Conservation (phyloP, 2,797 vertebrate species). For the Parauchenoglanis ngamensis region DNA sequence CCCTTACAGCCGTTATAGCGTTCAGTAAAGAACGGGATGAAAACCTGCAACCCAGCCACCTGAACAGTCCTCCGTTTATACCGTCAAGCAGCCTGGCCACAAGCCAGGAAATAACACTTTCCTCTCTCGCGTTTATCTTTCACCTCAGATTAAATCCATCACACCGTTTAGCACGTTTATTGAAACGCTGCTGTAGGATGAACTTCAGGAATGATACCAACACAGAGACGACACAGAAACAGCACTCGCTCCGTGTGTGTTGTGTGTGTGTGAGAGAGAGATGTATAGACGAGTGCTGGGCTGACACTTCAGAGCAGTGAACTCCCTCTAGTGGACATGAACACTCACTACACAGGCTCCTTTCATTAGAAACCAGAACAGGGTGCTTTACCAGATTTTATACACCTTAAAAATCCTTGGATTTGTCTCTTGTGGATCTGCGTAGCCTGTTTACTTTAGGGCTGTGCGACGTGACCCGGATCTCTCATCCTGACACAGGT, state of each 20-base stretch:
- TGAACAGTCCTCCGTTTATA: background rate
- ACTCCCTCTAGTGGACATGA: conserved; percentile 57
- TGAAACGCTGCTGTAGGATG: background rate
- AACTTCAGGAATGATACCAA: background rate
- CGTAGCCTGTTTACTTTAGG: no score
- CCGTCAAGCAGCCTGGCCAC: background rate
- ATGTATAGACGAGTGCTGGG: background rate
- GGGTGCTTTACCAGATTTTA: background rate
- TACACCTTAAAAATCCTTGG: background rate
- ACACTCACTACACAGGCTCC: background rate
- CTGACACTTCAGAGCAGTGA: conserved; percentile 46
- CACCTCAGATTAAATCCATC: background rate
- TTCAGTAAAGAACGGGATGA: no score
- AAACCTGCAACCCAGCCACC: background rate
- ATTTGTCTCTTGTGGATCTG: background rate
- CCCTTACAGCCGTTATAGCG: background rate
- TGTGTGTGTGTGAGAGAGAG: background rate
- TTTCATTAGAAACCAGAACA: background rate
- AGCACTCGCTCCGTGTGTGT: background rate
- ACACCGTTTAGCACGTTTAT: background rate
- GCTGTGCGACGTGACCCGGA: no score
- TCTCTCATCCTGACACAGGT: no score
- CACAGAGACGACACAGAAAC: background rate
- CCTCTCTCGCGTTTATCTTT: background rate
- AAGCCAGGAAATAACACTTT: background rate